Conservation (phyloP, 2,113 vertebrate genomes). For the Elgaria multicarinata region DNA sequence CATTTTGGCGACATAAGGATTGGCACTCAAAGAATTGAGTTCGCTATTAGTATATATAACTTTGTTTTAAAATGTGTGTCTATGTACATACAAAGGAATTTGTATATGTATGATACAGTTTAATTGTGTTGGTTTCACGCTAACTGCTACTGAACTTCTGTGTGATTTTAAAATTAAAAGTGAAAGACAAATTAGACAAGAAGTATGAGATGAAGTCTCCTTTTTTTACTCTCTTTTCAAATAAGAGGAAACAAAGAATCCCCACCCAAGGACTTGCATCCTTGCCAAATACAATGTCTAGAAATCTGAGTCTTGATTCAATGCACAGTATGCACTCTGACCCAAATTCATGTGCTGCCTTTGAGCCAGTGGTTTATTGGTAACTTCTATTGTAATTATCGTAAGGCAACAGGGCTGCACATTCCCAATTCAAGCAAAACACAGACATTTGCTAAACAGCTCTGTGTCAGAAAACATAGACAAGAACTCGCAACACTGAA, state of each 20-base stretch:
- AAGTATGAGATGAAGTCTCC: neutral
- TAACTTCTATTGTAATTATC: neutral
- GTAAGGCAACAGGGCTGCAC: neutral
- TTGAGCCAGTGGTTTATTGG: neutral
- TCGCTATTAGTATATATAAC: neutral
- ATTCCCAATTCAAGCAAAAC: slow-evolving; percentile 1
- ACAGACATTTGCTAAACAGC: slow-evolving; percentile 5
- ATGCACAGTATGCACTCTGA: neutral
- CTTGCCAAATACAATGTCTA: neutral
- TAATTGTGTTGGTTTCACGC: neutral
- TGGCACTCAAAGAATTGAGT: neutral
- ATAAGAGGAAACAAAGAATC: neutral
- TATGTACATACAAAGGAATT: neutral
- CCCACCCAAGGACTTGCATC: neutral
- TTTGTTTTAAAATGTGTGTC: neutral
- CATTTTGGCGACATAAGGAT: neutral
- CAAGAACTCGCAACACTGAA: neutral
- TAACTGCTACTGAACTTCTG: neutral
- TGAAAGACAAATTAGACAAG: slow-evolving; percentile 7
- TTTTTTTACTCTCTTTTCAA: neutral
- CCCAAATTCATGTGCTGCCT: neutral
- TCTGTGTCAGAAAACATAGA: neutral
- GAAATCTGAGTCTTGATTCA: neutral
- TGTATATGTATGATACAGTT: fast-evolving
- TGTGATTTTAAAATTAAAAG: neutral